A percentile compares a stretch with the other conserved stretches of the same genome.
Evolutionary conservation across 2,797 vertebrate genomes (phyloP).

Genomic region (Limnodromus scolopaceus): DNA sequence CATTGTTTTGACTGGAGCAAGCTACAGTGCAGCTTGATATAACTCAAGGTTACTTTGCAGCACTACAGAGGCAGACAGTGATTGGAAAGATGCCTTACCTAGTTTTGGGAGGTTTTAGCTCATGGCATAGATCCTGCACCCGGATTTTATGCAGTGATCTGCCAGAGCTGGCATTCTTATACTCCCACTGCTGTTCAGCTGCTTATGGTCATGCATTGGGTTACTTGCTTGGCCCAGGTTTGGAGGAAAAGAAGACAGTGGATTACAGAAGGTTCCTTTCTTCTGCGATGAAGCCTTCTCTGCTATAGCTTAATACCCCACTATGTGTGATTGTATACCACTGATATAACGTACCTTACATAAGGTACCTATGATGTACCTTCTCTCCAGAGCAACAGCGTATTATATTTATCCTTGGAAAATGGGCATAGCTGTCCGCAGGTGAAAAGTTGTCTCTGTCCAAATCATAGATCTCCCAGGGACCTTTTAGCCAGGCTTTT

Average conservation of each 20-base stretch:
- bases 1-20: neutral
- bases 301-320: neutral
- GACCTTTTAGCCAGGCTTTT: neutral
- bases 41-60: neutral
- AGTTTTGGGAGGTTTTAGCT: neutral
- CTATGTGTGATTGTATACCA: neutral
- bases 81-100: neutral
- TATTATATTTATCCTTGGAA: neutral
- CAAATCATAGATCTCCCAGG: neutral
- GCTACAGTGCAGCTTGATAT: neutral
- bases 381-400: neutral
- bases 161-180: neutral
- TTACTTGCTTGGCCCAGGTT: neutral
- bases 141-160: neutral
- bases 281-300: neutral
- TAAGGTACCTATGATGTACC: no score
- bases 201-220: neutral
- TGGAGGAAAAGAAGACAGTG: neutral
- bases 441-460: neutral
- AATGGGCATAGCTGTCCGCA: neutral
- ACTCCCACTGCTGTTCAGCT: neutral
- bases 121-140: neutral
- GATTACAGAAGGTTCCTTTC: neutral
- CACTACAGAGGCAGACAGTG: neutral
- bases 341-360: neutral